Base-by-base conservation (phyloP, 2,113 vertebrate species). In the Coturnix japonica region DNA sequence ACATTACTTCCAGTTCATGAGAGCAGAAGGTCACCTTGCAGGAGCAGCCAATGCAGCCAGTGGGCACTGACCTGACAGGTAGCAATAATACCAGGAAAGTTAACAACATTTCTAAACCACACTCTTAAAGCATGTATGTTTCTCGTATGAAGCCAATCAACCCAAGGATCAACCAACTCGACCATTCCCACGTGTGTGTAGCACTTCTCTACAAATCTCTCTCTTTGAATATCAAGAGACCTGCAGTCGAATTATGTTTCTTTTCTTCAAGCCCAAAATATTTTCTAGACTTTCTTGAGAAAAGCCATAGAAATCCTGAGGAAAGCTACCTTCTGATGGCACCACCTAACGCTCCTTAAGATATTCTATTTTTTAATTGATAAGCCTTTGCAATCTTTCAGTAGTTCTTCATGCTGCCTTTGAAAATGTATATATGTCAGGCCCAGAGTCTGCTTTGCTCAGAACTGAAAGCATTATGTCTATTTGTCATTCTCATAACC, bases 21-120 rank as follows among this genome's bases (percentile, higher is more conserved):
- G 67, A 91, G 41, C 49, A 30, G n/a, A 54, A 76, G 41, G 89
- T 87, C 85, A 69, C 67, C 78, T 80, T 72, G 78, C 7, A 65
- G 84, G 49, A 79, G 60, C 66, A 76, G 72, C n/a, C 23, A 13
- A 19, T 69, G 57, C 31, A 75, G 78, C 6, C 63, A 26, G 28
- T 19, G 49, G 57, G 47, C 33, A 47, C 23, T 53, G 35, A 43
- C 46, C 33, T 64, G 33, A 31, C 64, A 54, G 47, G 20, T 73
- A 43, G 73, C 1, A 2, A n/a, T 35, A 51, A 26, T 18, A 35
- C 3, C 26, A 41, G 35, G 31, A 33, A 60, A 28, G 2, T 39
- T 28, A 39, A n/a, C 41, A 60, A 26, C 28, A 11, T 47, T 66
- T 59, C 60, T 49, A 54, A 57, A 19, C n/a, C 41, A 30, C 31